Conservation (phyloP, 1,140 invertebrate species). For the Leptopilina clavipes region DNA sequence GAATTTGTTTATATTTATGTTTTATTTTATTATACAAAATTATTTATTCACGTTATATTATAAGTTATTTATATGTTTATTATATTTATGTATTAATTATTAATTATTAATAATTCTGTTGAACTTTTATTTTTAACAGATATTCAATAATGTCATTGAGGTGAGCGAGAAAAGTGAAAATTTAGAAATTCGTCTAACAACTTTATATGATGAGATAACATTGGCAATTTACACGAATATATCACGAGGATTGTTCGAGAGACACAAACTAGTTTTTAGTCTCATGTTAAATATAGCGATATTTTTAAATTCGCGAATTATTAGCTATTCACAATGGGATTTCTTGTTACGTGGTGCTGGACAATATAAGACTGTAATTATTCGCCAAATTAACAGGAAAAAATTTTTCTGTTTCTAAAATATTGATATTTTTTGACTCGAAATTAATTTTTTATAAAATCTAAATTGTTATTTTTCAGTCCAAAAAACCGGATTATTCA, state of each 20-base stretch:
- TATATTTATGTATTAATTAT: too few relatives aligned
- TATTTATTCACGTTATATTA: too few relatives aligned
- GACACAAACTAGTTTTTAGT: constrained; percentile 92
- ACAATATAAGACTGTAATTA: constrained; percentile 56
- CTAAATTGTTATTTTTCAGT: constrained; percentile 52
- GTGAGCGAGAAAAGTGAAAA: constrained; percentile 80
- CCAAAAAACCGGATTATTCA: constrained; percentile 76
- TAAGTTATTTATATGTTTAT: too few relatives aligned
- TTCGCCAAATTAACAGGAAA: not conserved
- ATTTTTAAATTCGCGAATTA: constrained; percentile 77
- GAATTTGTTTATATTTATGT: constrained; percentile 19
- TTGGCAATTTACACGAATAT: constrained; percentile 89
- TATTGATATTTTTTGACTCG: not conserved
- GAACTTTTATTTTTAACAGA: constrained; percentile 72
- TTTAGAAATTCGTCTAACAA: constrained; percentile 79
- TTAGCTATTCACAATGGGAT: constrained; percentile 80
- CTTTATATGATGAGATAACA: constrained; percentile 85
- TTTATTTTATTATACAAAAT: too few relatives aligned
- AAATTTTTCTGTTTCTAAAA: not conserved
- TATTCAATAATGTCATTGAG: constrained; percentile 85
- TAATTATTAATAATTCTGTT: constrained; percentile 1
- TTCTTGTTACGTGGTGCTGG: constrained; percentile 83
- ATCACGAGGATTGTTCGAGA: constrained; percentile 91
- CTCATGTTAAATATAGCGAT: constrained; percentile 88
- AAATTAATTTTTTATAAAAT: too few relatives aligned